Evolutionary conservation across 1,140 invertebrate genomes (phyloP), one percentile per base, ranked within the genome.

Genomic region (Caenorhabditis briggsae): DNA sequence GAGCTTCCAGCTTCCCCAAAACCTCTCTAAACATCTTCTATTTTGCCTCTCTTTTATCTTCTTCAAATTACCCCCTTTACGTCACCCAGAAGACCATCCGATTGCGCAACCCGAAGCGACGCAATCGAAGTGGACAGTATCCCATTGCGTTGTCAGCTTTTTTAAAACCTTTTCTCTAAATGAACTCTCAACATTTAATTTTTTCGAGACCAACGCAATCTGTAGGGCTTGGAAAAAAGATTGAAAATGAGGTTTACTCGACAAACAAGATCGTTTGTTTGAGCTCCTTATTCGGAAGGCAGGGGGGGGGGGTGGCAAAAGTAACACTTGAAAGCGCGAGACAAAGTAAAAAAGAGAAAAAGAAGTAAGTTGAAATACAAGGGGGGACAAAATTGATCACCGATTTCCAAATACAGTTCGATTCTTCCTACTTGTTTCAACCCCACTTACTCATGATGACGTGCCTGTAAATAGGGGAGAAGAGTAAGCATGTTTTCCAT

Each of bases 401-500:
- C 64, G 64, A 70, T 70, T 70, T 70, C 41, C 64, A 70, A 70
- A 70, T 70, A 20, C 59, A 25, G 59, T 61, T 61, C 59, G 23
- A 20, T 61, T 61, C 59, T 58, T 58, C 56, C 56, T 58, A 33
- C 50, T 53, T 53, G 2, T 53, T 53, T 16, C 50, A 53, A 53
- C 50, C 50, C 11, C 50, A 70, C 43, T 14, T 23, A 33, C 33
- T 14, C 64, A 16, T 70, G 33, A 70, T 70, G 64, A 70, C 64
- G 64, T 70, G 64, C 64, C 64, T 70, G 64, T 70, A 70, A 70
- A 70, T 70, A 70, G 20, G 41, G 20, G 59, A 70, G 64, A 70
- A 70, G 64, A 70, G 64, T 70, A 70, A 70, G 64, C 64, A 70
- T 70, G 64, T 70, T 70, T 70, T 70, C 64, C 64, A 70, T 70